Evolutionary conservation across 2,113 vertebrate species (phyloP), one percentile per base, ranked within the genome.

Genomic region (Corythornis vintsioides): DNA sequence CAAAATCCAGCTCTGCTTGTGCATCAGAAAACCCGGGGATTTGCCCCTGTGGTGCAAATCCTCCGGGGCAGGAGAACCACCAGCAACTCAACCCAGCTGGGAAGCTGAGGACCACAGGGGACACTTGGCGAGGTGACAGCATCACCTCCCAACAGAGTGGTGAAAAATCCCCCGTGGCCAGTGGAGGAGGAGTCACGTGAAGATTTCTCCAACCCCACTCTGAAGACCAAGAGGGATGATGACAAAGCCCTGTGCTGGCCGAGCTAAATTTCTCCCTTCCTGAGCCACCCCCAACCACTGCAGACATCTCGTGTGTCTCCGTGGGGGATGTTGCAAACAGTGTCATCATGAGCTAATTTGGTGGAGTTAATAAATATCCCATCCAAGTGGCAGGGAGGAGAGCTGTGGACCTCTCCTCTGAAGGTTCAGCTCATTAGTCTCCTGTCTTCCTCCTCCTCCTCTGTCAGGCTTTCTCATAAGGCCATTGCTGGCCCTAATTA

Each of bases 351-450:
- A 71, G 88, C 73, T 93, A 69, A 84, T 94, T 76, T n/a, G 61
- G 43, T 55, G 61, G 19, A 16, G 4, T 29, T 52, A 59, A 86
- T 61, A 86, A 83, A 73, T 53, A 78, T 29, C 31, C 75, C 18
- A 3, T 19, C 15, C 12, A 4, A 53, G 74, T 50, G 84, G 90
- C 1, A n/a, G 63, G 66, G 47, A 24, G 71, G 15, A 78, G 74
- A 70, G 29, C 35, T 28, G 67, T 28, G 67, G 42, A 77, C 40
- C 79, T 75, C 60, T 88, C 87, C 43, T 59, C 63, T 5, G 7
- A 6, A 43, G 67, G 75, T 10, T 31, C 70, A 21, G 75, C 87
- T 92, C 92, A 96, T 97, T 95, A 96, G 73, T 42, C 67, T 38
- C 83, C 70, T 79, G 29, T 50, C 40, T 77, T 72, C 63, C 70